Evolutionary conservation across 1,140 invertebrate species (phyloP), one percentile per base, ranked within the genome.

Genomic region (Zophobas morio): DNA sequence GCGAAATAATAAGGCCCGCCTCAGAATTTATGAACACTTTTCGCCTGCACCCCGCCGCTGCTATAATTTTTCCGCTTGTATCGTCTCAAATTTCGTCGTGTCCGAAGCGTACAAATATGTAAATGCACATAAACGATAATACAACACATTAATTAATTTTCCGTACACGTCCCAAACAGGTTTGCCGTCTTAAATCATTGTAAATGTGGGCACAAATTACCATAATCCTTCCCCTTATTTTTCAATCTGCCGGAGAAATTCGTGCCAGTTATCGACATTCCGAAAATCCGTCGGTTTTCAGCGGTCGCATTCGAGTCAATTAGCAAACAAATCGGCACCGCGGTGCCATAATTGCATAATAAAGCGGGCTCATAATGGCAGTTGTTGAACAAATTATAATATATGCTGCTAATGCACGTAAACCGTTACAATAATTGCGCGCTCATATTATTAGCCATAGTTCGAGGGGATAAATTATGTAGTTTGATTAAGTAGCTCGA

Each of bases 181-280:
- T 73, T 73, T 54, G 70, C 49, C 54, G 71, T 73, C 54, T 73
- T 73, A 73, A 73, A 73, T 73, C 71, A 73, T 56, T 73, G 6
- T 47, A 53, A 53, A 73, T 42, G 71, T 73, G 71, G 71, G 71
- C 71, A 54, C 49, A 35, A 54, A 73, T 73, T 73, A 73, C 47
- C 71, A 73, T 73, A 73, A 73, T 73, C 49, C 49, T 35, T 46
- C 20, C 66, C 4, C 6, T 33, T 72, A 37, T 73, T 73, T 73
- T 54, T 73, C 39, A 20, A 20, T 8, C 32, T 49, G 35, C 20
- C 56, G 35, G 35, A 37, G 51, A 73, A 70, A 73, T 73, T 73
- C 40, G 71, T 73, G 71, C 56, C 71, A 73, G 56, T 54, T 73
- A 51, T 73, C 39, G 56, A 73, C 40, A 6, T 36, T 20, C 8